Conservation (phyloP, 1,140 invertebrate genomes). For the Drosophila truncata region DNA sequence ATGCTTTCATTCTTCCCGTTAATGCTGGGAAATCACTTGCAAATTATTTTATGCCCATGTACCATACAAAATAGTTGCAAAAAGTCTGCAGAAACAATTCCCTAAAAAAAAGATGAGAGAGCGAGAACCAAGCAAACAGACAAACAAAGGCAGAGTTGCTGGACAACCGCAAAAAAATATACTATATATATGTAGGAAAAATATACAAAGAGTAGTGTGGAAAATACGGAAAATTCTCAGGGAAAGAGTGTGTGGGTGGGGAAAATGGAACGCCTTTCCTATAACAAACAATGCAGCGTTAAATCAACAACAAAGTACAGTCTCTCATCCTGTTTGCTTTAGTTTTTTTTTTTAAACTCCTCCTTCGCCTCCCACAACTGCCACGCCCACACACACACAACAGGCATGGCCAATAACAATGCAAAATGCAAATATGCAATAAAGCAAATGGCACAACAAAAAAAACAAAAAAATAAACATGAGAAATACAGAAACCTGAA, state of each 20-base stretch:
- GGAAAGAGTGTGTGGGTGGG: not conserved
- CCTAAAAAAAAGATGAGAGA: conserved; percentile 21
- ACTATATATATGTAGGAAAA: not conserved
- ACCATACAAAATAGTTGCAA: conserved; percentile 37
- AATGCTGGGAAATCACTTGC: conserved; percentile 75
- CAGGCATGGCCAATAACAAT: conserved; percentile 73
- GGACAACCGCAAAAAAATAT: conserved; percentile 36
- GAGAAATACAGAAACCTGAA: conserved; percentile 14
- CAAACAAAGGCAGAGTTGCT: conserved; percentile 47
- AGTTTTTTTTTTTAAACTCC: conserved; percentile 2
- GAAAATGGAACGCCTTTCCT: conserved; percentile 6
- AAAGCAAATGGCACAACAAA: conserved; percentile 52
- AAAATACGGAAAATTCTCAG: not conserved
- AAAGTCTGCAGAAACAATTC: conserved; percentile 23
- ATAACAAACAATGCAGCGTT: conserved; percentile 52
- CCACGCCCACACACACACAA: conserved; percentile 16
- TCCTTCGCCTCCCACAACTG: conserved; percentile 10
- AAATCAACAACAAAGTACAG: conserved; percentile 63
- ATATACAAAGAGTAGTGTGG: not conserved
- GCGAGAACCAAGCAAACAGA: conserved; percentile 19
- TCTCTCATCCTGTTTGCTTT: conserved; percentile 12
- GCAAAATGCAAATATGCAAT: conserved; percentile 80
- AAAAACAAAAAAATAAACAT: conserved; percentile 29
- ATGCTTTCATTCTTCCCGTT: conserved; percentile 58
- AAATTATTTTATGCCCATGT: conserved; percentile 61